Conservation (phyloP, 2,113 vertebrate species). For the Centrocercus urophasianus region DNA sequence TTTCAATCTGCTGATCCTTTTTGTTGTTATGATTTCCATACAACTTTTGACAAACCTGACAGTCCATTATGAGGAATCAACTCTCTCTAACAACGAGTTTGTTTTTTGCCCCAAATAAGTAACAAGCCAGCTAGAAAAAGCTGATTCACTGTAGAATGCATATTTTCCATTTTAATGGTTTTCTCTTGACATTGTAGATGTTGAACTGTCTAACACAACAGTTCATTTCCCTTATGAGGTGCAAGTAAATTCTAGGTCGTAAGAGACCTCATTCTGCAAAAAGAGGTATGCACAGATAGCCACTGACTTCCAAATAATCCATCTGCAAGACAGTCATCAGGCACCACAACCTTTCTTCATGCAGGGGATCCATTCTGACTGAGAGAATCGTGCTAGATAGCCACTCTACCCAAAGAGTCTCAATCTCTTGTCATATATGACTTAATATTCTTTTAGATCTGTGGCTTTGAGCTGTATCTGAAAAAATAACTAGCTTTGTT, state of each 20-base stretch:
- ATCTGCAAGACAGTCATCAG: background rate
- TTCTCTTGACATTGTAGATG: background rate
- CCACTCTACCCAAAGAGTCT: background rate
- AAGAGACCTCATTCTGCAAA: background rate
- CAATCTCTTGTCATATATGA: background rate
- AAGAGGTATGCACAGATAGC: background rate
- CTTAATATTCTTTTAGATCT: background rate
- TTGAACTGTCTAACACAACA: background rate
- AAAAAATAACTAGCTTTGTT: background rate
- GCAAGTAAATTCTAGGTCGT: background rate
- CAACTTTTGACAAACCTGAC: background rate
- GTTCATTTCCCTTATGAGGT: background rate
- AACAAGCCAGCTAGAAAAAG: background rate
- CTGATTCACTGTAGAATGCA: background rate
- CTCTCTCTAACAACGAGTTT: background rate
- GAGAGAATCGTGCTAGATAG: background rate
- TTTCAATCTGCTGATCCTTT: background rate
- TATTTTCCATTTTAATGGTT: background rate
- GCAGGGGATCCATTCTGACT: background rate
- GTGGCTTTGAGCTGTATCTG: background rate
- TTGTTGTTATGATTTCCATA: background rate
- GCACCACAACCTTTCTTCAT: background rate
- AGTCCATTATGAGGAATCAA: background rate
- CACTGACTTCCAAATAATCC: background rate
- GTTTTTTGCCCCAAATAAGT: background rate